Percentiles rank a stretch among this genome's conserved stretches.
Evolutionary conservation across 2,888 invertebrate genomes (phyloP).

Genomic region (Sphaerophoria taeniata): DNA sequence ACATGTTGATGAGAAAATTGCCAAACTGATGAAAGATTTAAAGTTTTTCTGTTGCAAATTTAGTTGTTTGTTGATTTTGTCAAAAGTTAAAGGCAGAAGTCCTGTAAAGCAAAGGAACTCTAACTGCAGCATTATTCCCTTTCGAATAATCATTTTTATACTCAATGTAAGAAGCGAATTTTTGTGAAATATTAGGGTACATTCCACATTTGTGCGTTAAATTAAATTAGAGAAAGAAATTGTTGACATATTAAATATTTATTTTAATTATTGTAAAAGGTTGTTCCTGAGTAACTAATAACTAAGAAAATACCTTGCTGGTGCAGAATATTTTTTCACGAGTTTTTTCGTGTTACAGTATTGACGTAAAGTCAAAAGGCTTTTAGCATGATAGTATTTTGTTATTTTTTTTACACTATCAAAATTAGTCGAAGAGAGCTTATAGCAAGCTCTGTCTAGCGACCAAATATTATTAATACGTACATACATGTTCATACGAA

Average conservation of each 20-base stretch:
- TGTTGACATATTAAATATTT: not conserved
- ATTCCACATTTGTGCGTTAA: not conserved
- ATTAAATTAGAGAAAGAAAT: not conserved
- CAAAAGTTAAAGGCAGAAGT: not conserved
- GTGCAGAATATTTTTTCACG: too few relatives aligned
- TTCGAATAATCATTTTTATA: conserved; percentile 1
- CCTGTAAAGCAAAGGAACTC: not conserved
- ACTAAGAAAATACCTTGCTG: too few relatives aligned
- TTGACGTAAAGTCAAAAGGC: too few relatives aligned
- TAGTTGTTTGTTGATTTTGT: not conserved
- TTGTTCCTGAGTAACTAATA: not conserved
- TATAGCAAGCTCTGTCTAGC: too few relatives aligned
- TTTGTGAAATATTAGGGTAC: not conserved
- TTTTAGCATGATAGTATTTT: too few relatives aligned
- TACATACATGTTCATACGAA: too few relatives aligned
- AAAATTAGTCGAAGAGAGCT: too few relatives aligned
- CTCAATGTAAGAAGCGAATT: not conserved
- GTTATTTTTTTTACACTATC: too few relatives aligned
- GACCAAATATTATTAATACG: too few relatives aligned
- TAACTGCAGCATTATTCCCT: not conserved
- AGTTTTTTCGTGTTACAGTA: too few relatives aligned
- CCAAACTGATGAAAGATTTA: not conserved
- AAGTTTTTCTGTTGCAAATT: not conserved
- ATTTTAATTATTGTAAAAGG: not conserved
- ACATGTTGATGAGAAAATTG: not conserved